phyloP scores from a whole-genome alignment of 2,113 vertebrate species.

The Paradisaea rubra region DNA sequence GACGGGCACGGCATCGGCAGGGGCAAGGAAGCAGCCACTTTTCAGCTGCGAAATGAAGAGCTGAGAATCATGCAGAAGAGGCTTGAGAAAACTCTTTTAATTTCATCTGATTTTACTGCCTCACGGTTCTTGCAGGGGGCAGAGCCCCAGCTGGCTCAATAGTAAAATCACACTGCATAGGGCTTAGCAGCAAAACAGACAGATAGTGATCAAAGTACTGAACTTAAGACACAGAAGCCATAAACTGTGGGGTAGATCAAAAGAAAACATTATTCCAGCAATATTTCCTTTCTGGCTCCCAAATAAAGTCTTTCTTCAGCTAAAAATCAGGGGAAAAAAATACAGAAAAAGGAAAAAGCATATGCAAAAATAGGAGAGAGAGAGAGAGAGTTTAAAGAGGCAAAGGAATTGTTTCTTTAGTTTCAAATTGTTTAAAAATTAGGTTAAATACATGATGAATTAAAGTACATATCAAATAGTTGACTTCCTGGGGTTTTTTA shows the following conservation, averaged over 20 bases:
- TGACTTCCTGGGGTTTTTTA: neutral
- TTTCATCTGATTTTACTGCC: conserved; percentile 6
- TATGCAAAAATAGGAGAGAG: neutral
- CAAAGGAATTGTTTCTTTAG: neutral
- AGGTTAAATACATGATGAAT: neutral
- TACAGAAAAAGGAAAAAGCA: neutral
- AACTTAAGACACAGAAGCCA: conserved; percentile 4
- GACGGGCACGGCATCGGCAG: fast-evolving
- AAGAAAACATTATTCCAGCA: conserved; percentile 6
- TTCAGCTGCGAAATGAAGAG: neutral
- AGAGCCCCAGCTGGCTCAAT: neutral
- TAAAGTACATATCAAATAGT: neutral
- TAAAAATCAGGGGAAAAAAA: neutral
- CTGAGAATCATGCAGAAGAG: neutral
- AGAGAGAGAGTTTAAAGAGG: neutral
- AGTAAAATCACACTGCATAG: neutral
- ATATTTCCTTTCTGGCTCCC: neutral
- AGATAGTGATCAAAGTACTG: conserved; percentile 11
- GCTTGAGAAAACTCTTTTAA: neutral
- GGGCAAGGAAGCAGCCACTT: neutral
- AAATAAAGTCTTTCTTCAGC: neutral
- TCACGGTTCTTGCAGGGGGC: neutral
- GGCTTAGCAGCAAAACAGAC: neutral
- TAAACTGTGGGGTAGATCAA: neutral
- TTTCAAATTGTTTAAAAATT: neutral